phyloP scores from a whole-genome alignment of 2,888 invertebrate species.

The Callosobruchus maculatus region DNA sequence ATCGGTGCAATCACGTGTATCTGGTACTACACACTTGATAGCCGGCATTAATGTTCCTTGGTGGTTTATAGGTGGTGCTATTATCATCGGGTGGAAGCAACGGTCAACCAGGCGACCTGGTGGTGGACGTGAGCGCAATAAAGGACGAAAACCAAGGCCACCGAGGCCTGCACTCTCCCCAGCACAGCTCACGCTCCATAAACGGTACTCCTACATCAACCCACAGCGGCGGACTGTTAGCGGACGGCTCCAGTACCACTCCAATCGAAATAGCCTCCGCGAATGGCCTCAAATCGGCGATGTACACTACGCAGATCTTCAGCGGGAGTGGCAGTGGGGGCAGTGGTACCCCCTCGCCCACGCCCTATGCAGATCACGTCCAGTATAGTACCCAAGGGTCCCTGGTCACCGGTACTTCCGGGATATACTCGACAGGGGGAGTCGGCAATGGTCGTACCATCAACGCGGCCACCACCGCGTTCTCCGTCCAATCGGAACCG shows the following conservation, averaged over 20 bases:
- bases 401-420: conserved; percentile 47
- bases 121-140: conserved; percentile 55
- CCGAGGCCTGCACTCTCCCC: conserved; percentile 57
- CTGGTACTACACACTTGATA: background rate
- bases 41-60: conserved; percentile 19
- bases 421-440: conserved; percentile 43
- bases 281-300: conserved; percentile 55
- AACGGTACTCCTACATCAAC: conserved; percentile 66
- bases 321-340: conserved; percentile 56
- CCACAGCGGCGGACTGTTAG: conserved; percentile 61
- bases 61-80: conserved; percentile 50
- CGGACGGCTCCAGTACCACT: conserved; percentile 47
- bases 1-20: background rate
- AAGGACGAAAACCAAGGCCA: conserved; percentile 57
- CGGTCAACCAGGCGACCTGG: conserved; percentile 46
- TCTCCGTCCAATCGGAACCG: conserved; percentile 61
- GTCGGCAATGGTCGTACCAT: conserved; percentile 52
- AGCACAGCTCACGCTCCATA: conserved; percentile 65
- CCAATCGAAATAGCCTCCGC: conserved; percentile 52
- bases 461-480: conserved; percentile 61
- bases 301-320: conserved; percentile 69
- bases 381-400: conserved; percentile 43
- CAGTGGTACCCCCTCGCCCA: conserved; percentile 63
- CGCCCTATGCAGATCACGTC: conserved; percentile 49
- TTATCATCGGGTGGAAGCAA: conserved; percentile 42